Base-by-base conservation (phyloP, 92 coral and sea anemone species). In the Micromussa lordhowensis region DNA sequence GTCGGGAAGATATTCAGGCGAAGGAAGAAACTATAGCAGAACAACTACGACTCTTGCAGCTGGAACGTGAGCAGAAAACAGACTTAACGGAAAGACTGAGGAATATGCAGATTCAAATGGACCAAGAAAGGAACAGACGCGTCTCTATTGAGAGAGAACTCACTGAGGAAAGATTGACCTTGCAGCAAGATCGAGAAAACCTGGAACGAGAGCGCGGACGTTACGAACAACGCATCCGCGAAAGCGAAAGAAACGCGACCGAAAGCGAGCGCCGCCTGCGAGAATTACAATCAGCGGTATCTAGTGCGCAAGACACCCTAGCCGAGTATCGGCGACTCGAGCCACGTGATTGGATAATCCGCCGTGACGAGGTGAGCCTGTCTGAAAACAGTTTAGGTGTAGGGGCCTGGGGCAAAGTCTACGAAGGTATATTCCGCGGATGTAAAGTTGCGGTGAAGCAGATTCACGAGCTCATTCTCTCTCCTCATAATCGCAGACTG, bases 391-490 rank as follows among this genome's bases (percentile, higher is more conserved):
- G 89, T 16, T 91, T 97, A 1, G 99, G 99, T 15, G 94, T 86
- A 19, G 99, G 99, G 34, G 99, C 96, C 30, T 97, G 99, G 99
- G 99, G 97, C 18, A 86, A 90, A 75, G 99, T 97, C 5, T 93
- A 88, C 79, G 98, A 93, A 51, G 99, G 98, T n/a, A 83, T 31
- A n/a, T 97, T 97, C 77, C 98, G 99, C 14, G 97, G 98, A 24
- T 88, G 94, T 61, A 83, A 90, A 74, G 98, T 97, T 2, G 99
- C 99, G 0, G 98, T 96, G 19, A 97, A 97, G 78, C 95, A 93
- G 74, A 96, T 97, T 87, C 99, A 97, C 49, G 98, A 96, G 21
- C 89, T 96, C 6, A 97, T 97, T 51, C 96, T 97, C 4, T 97
- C 99, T 75, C 98, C 99, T 26, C 98, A 97, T 73, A 97, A 97